Evolutionary conservation across 2,797 vertebrate genomes (phyloP).

Genomic region (Acanthurus tractus): DNA sequence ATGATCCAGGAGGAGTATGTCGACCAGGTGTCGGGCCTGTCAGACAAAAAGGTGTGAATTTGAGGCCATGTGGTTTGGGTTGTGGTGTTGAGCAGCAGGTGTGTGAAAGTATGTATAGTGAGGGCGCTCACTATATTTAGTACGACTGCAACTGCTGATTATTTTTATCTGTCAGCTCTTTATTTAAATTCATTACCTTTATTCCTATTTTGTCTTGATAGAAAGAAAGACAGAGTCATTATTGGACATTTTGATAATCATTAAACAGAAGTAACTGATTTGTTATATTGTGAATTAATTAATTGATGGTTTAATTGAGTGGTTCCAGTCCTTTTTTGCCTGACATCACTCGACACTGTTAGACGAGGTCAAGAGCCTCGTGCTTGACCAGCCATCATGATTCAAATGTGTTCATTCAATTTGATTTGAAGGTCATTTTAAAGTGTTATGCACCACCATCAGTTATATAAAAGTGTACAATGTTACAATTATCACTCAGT

Average conservation of each 20-base stretch:
- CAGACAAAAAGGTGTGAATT: constrained; percentile 95
- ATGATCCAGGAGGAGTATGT: constrained; percentile 99
- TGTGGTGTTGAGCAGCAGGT: constrained; percentile 36
- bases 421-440: background rate
- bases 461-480: background rate
- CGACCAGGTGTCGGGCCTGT: constrained; percentile 98
- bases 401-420: background rate
- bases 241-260: too few species aligned
- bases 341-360: background rate
- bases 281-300: background rate
- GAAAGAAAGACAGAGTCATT: background rate
- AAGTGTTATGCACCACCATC: background rate
- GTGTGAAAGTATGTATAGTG: constrained; percentile 9
- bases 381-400: background rate
- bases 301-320: background rate
- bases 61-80: constrained; percentile 11
- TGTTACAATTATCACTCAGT: background rate
- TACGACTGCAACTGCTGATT: background rate
- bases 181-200: background rate
- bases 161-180: background rate
- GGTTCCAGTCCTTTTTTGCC: background rate
- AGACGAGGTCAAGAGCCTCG: background rate
- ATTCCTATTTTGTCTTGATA: background rate
- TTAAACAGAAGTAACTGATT: background rate
- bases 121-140: background rate